Conservation (phyloP, 2,113 vertebrate species). For the Nicator chloris region DNA sequence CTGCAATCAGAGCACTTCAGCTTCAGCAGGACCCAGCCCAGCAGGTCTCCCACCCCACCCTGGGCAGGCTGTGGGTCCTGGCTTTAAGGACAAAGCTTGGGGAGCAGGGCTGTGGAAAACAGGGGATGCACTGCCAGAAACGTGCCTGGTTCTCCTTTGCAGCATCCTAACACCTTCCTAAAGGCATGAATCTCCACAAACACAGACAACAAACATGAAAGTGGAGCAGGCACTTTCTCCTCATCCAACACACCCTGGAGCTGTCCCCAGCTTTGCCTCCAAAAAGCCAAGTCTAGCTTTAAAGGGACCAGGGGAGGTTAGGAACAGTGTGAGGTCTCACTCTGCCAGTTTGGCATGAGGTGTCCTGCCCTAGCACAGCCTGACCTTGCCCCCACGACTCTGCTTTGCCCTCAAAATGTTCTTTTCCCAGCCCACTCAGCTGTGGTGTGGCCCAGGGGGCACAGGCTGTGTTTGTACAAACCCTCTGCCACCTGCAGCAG, state of each 20-base stretch:
- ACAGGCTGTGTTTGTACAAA: neutral
- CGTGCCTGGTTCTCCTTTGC: neutral
- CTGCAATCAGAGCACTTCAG: neutral
- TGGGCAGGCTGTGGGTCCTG: neutral
- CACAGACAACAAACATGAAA: neutral
- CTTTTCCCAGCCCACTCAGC: neutral
- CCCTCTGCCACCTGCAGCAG: slow-evolving; percentile 12
- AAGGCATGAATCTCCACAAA: neutral
- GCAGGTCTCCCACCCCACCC: neutral
- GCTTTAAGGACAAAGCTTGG: neutral
- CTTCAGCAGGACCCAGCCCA: neutral
- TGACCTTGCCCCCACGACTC: neutral
- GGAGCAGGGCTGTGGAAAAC: neutral
- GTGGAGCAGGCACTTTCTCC: neutral
- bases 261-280: neutral
- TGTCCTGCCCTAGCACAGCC: neutral
- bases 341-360: neutral
- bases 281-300: neutral
- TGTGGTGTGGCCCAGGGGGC: neutral
- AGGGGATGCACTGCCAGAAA: neutral
- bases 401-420: neutral
- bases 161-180: neutral
- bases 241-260: neutral
- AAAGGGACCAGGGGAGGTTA: neutral
- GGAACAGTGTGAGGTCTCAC: neutral